Conservation (phyloP, 2,888 invertebrate genomes). For the Byasa hedistus region DNA sequence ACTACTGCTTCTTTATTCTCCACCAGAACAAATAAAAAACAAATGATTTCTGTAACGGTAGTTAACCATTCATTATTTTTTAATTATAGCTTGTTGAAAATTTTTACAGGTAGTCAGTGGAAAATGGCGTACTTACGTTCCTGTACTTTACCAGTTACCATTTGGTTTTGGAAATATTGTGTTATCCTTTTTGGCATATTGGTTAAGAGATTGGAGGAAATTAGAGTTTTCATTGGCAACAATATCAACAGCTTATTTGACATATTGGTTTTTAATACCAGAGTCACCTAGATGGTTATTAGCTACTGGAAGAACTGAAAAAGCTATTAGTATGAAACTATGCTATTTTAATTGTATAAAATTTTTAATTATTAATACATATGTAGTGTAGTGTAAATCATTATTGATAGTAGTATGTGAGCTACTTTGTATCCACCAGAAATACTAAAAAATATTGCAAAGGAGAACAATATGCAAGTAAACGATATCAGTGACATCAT, state of each 20-base stretch:
- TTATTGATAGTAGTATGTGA: background rate
- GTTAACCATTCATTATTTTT: background rate
- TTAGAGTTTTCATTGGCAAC: constrained; percentile 78
- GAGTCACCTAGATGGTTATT: constrained; percentile 84
- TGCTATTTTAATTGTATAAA: background rate
- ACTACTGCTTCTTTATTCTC: background rate
- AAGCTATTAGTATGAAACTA: constrained; percentile 59
- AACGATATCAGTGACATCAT: constrained; percentile 40
- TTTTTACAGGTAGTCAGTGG: constrained; percentile 76
- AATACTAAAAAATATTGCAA: constrained; percentile 53
- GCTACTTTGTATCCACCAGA: constrained; percentile 44
- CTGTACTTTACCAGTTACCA: constrained; percentile 82
- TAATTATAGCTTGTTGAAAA: background rate
- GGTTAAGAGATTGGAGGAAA: constrained; percentile 81
- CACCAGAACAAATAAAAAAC: no score
- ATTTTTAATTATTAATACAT: background rate
- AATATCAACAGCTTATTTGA: constrained; percentile 71
- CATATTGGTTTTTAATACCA: constrained; percentile 73
- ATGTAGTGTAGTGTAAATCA: no score
- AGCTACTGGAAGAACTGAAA: constrained; percentile 72
- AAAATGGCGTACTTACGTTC: constrained; percentile 80
- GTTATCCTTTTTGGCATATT: constrained; percentile 80
- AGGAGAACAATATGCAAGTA: constrained; percentile 48
- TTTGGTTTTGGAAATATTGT: constrained; percentile 81
- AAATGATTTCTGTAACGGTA: no score